A percentile compares a stretch with the other conserved stretches of the same genome.
These are phyloP conservation scores for Pogonognathellus flavescens DNA, from an alignment of 1,140 invertebrate species.

Conservation along the genomic window DNA sequence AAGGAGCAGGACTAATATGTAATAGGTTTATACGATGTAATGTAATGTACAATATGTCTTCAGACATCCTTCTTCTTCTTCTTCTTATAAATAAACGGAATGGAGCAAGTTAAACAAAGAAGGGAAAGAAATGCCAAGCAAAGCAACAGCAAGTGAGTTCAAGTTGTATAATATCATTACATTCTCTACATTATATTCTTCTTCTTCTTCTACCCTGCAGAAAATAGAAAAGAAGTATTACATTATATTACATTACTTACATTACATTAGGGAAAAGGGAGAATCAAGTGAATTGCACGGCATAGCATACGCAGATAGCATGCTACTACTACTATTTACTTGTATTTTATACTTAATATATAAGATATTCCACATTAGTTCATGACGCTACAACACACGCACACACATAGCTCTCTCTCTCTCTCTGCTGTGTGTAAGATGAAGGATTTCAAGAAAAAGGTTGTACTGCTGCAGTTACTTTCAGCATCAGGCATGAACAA, in stretches of 20 bases:
- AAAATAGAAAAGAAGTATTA: slow-evolving; percentile 35
- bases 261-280: slow-evolving; percentile 33
- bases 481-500: neutral
- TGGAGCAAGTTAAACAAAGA: neutral
- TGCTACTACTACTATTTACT: no score
- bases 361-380: neutral
- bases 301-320: neutral
- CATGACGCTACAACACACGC: no score
- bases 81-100: slow-evolving; percentile 40
- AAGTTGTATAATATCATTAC: slow-evolving; percentile 22
- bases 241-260: slow-evolving; percentile 34
- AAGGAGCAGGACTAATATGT: no score
- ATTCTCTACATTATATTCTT: neutral
- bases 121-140: slow-evolving; percentile 34
- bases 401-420: no score
- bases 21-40: no score
- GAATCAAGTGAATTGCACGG: neutral
- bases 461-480: no score
- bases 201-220: neutral
- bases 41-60: slow-evolving; percentile 29
- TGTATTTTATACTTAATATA: no score
- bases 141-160: neutral
- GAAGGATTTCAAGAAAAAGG: no score
- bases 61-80: neutral
- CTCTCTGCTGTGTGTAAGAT: no score